Percentiles rank a stretch among this genome's conserved stretches.
Evolutionary conservation across 2,888 invertebrate genomes (phyloP).

Genomic region (Eupithecia subumbrata): DNA sequence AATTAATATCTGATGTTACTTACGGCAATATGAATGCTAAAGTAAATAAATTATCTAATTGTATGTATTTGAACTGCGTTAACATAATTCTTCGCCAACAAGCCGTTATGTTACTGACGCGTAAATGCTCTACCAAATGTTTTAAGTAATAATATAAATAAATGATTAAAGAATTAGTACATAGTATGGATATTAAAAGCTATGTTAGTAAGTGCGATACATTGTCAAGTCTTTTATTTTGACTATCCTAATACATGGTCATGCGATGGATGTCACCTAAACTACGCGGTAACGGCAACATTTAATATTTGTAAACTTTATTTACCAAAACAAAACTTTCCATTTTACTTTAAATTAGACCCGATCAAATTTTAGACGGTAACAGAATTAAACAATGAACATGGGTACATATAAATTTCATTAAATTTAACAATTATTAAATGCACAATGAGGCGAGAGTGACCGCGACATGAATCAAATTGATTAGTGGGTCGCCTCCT

Average conservation of each 20-base stretch:
- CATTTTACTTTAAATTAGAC: slow-evolving; percentile 37
- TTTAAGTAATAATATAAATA: slow-evolving; percentile 42
- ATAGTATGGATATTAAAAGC: slow-evolving; percentile 53
- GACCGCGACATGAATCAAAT: slow-evolving; percentile 11
- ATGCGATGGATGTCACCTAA: slow-evolving; percentile 47
- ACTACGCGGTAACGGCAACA: slow-evolving; percentile 43
- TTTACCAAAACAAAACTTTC: slow-evolving; percentile 35
- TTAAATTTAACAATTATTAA: slow-evolving; percentile 80
- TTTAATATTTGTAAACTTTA: slow-evolving; percentile 40
- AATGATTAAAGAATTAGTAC: slow-evolving; percentile 55
- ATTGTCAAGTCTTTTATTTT: slow-evolving; percentile 65
- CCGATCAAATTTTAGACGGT: slow-evolving; percentile 56
- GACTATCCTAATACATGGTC: slow-evolving; percentile 64
- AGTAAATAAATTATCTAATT: slow-evolving; percentile 78
- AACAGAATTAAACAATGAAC: slow-evolving; percentile 78
- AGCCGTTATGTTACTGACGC: slow-evolving; percentile 58
- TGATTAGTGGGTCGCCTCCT: not conserved
- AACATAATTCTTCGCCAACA: slow-evolving; percentile 65
- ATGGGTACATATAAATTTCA: slow-evolving; percentile 67
- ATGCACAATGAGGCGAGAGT: slow-evolving; percentile 64
- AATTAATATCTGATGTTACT: slow-evolving; percentile 76
- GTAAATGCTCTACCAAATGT: slow-evolving; percentile 59
- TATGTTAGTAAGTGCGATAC: slow-evolving; percentile 64
- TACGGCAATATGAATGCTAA: slow-evolving; percentile 77
- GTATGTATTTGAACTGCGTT: slow-evolving; percentile 66